Conservation (phyloP, 2,888 invertebrate species). For the Auanema freiburgensis region DNA sequence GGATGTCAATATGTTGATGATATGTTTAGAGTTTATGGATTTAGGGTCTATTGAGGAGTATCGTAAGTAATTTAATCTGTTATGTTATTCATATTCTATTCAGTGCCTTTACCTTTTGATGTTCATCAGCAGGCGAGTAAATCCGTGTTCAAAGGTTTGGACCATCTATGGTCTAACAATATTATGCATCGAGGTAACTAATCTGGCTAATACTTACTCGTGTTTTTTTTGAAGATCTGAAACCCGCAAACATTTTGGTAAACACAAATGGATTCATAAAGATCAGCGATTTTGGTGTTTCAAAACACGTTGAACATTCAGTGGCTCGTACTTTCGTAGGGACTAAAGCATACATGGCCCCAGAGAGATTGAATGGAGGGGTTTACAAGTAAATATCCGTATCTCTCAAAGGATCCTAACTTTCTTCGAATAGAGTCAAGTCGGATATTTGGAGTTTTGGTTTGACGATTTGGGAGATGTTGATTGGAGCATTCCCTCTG, state of each 20-base stretch:
- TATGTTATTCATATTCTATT: neutral
- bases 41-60: conserved; percentile 11
- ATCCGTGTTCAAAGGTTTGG: conserved; percentile 11
- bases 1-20: conserved; percentile 9
- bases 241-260: conserved; percentile 14
- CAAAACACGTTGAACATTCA: conserved; percentile 45
- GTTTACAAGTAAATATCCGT: conserved; percentile 34
- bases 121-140: conserved; percentile 4
- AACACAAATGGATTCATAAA: conserved; percentile 12
- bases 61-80: neutral
- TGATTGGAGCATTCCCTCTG: conserved; percentile 31
- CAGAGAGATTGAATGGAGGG: conserved; percentile 38
- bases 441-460: conserved; percentile 51
- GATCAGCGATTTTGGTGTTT: conserved; percentile 18
- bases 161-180: conserved; percentile 12
- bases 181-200: conserved; percentile 21
- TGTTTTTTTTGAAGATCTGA: conserved; percentile 7
- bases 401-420: too few species aligned
- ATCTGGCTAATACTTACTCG: neutral
- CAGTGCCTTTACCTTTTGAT: conserved; percentile 8
- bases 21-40: conserved; percentile 19
- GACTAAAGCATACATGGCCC: conserved; percentile 67
- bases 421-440: conserved; percentile 17
- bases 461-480: conserved; percentile 39
- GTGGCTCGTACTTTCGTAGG: conserved; percentile 67